These are phyloP conservation scores for Drosophila nr. fundita DNA, from an alignment of 2,888 invertebrate genomes.

Conservation along the genomic window DNA sequence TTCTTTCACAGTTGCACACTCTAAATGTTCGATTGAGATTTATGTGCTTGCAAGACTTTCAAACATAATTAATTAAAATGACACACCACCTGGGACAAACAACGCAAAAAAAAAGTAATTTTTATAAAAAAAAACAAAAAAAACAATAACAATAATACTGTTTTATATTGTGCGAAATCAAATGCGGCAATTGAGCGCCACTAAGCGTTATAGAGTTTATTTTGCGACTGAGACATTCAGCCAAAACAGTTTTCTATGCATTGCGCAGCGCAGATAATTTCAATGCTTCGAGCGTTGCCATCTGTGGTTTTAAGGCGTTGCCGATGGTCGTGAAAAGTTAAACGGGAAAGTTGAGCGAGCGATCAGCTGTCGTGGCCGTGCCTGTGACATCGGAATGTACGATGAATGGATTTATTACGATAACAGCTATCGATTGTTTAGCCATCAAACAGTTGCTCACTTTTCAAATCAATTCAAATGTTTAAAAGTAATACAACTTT, in stretches of 20 bases:
- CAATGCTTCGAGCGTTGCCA: conserved; percentile 49
- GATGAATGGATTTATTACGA: conserved; percentile 8
- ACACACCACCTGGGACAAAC: conserved; percentile 24
- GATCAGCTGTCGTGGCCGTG: conserved; percentile 23
- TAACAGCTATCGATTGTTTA: conserved; percentile 3
- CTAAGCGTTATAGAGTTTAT: conserved; percentile 49
- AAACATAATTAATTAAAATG: conserved; percentile 8
- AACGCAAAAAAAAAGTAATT: conserved; percentile 36
- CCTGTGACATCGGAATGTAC: conserved; percentile 5
- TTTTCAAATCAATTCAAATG: not conserved
- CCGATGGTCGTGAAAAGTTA: conserved; percentile 21
- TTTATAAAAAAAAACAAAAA: conserved; percentile 15
- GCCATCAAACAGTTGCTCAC: not conserved
- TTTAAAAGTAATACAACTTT: not conserved
- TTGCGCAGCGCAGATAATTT: conserved; percentile 49
- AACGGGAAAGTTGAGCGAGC: not conserved
- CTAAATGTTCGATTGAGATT: not conserved
- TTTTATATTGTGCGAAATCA: conserved; percentile 50
- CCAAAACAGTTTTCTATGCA: conserved; percentile 37
- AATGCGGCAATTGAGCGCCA: conserved; percentile 21
- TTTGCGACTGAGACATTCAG: conserved; percentile 58
- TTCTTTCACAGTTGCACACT: conserved; percentile 13
- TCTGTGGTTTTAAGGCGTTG: conserved; percentile 13
- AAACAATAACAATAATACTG: conserved; percentile 69
- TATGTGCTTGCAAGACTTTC: conserved; percentile 19